A percentile compares a stretch with the other conserved stretches of the same genome.
phyloP scores from a whole-genome alignment of 92 coral and sea anemone species.

The Heteractis magnifica region DNA sequence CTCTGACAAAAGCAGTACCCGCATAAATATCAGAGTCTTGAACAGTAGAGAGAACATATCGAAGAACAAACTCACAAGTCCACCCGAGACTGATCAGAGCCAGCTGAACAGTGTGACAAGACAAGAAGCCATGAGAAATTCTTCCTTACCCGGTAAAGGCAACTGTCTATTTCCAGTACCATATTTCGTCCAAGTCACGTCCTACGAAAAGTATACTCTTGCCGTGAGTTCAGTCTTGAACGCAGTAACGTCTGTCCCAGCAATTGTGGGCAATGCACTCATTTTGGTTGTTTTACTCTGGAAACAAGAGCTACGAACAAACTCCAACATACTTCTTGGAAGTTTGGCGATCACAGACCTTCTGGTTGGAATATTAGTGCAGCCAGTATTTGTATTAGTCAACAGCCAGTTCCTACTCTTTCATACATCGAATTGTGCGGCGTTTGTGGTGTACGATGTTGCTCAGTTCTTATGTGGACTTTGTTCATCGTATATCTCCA shows the following conservation, averaged over 20 bases:
- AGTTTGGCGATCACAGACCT: constrained; percentile 16
- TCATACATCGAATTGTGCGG: not conserved
- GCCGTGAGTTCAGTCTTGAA: not conserved
- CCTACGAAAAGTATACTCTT: not conserved
- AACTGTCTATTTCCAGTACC: not conserved
- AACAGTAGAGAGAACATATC: too few relatives aligned
- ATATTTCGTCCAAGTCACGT: not conserved
- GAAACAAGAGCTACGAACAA: constrained; percentile 8
- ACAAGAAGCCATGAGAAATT: not conserved
- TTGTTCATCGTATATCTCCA: constrained; percentile 19
- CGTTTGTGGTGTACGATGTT: constrained; percentile 7
- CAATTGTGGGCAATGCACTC: constrained; percentile 1
- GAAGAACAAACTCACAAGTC: too few relatives aligned
- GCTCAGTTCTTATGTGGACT: constrained; percentile 10
- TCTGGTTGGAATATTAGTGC: not conserved
- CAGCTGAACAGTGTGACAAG: not conserved
- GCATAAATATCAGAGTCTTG: too few relatives aligned
- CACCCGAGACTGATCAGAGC: too few relatives aligned
- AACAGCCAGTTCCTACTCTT: not conserved
- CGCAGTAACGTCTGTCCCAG: constrained; percentile 9
- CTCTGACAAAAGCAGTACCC: too few relatives aligned
- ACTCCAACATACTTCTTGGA: constrained; percentile 7
- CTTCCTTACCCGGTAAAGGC: not conserved
- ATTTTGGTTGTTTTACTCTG: not conserved
- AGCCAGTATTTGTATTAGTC: constrained; percentile 7